A percentile compares a stretch with the other conserved stretches of the same genome.
phyloP scores from a whole-genome alignment of 2,888 invertebrate genomes.

The Rhogogaster chlorosoma region DNA sequence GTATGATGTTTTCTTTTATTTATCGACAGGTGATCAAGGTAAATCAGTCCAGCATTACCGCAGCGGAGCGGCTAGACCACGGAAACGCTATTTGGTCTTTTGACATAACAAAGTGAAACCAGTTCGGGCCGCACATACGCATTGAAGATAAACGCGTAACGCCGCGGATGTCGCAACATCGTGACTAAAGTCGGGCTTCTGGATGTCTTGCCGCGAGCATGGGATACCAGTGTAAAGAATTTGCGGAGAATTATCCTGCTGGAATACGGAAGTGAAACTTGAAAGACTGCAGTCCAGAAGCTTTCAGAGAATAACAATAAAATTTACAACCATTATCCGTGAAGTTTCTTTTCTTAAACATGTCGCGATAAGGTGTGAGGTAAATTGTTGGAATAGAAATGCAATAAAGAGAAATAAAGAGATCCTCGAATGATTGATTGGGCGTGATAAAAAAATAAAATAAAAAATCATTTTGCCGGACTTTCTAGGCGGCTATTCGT shows the following conservation, averaged over 20 bases:
- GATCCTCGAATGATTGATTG: neutral
- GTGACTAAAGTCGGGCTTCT: neutral
- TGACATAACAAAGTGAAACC: conserved; percentile 1
- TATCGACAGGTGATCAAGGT: neutral
- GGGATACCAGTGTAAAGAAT: neutral
- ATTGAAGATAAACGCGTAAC: neutral
- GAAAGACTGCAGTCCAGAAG: neutral
- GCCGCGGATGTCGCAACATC: neutral
- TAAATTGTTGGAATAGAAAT: neutral
- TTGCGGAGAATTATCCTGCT: neutral
- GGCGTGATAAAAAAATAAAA: neutral
- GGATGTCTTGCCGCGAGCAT: neutral
- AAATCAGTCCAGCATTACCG: neutral
- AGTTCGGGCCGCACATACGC: neutral
- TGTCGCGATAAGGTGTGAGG: neutral
- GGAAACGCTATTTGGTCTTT: neutral
- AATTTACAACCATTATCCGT: neutral
- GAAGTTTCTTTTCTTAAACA: neutral
- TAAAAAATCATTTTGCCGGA: neutral
- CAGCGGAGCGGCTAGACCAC: neutral
- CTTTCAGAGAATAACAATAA: neutral
- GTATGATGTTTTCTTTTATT: neutral
- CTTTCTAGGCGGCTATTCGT: conserved; percentile 1
- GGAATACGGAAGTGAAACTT: neutral
- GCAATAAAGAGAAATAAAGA: neutral